Conservation (phyloP, 2,888 invertebrate species). For the Drepanosiphum platanoidis region DNA sequence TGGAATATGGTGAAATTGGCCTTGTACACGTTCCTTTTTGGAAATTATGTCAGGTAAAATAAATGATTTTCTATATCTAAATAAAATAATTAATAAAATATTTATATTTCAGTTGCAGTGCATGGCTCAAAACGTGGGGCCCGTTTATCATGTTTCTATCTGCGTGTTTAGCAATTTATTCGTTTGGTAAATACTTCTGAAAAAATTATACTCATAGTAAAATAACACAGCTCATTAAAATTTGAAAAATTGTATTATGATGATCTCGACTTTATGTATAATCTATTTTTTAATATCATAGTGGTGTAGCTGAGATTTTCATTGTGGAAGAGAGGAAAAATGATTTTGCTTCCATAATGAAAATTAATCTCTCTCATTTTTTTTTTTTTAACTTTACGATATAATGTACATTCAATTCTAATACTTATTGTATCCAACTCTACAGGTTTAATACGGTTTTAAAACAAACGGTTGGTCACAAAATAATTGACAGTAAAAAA, state of each 20-base stretch:
- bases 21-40: conserved; percentile 78
- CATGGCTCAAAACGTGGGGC: conserved; percentile 84
- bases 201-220: neutral
- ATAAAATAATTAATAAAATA: neutral
- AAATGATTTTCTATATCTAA: neutral
- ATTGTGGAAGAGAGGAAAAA: no score
- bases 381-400: neutral
- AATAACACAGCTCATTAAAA: neutral
- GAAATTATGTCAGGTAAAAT: conserved; percentile 80
- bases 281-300: neutral
- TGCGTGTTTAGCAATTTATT: conserved; percentile 22
- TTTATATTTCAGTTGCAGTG: conserved; percentile 71
- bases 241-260: neutral
- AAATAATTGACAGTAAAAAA: no score
- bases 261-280: neutral
- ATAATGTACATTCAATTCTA: neutral
- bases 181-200: conserved; percentile 24
- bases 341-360: no score
- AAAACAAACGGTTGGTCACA: no score
- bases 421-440: no score
- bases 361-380: neutral
- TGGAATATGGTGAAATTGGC: conserved; percentile 96
- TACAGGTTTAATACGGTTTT: no score
- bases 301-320: neutral
- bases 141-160: conserved; percentile 72